These are phyloP conservation scores for Tarsius wallacei DNA, from an alignment of 2,797 vertebrate genomes.

Conservation along the genomic window DNA sequence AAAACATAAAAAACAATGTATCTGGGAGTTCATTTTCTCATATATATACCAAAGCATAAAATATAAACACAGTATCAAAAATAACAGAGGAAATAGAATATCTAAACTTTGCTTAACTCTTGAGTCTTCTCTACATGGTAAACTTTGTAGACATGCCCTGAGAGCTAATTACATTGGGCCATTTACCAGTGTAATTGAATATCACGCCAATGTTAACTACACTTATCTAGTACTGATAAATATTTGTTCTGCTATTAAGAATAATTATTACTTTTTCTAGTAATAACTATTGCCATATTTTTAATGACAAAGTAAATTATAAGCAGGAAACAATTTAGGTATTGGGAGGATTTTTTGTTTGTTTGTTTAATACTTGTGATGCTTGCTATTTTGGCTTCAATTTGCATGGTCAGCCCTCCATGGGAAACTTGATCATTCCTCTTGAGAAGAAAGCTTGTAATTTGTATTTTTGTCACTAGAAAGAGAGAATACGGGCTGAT, in stretches of 20 bases:
- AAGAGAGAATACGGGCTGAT: not conserved
- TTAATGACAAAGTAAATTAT: conserved; percentile 43
- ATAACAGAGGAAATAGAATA: conserved; percentile 30
- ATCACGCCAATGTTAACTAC: not conserved
- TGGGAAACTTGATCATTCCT: not conserved
- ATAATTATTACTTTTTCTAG: not conserved
- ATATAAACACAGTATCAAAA: conserved; percentile 13
- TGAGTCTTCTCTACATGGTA: not conserved
- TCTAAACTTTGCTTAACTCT: not conserved
- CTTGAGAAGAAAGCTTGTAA: not conserved
- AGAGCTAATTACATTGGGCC: not conserved
- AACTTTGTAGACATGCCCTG: not conserved
- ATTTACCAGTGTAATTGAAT: not conserved
- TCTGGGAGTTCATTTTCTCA: conserved; percentile 16
- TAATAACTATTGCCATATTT: not conserved
- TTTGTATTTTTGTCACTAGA: not conserved
- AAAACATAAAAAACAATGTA: not conserved
- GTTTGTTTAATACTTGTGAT: conserved; percentile 2
- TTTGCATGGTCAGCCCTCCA: not conserved
- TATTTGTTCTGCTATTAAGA: not conserved
- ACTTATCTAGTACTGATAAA: conserved; percentile 19
- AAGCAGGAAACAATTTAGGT: not conserved
- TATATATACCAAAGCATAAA: not conserved
- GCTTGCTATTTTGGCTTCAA: conserved; percentile 12
- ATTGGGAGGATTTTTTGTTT: not conserved